phyloP scores from a whole-genome alignment of 2,888 invertebrate genomes.

The Apodemia hepburni region DNA sequence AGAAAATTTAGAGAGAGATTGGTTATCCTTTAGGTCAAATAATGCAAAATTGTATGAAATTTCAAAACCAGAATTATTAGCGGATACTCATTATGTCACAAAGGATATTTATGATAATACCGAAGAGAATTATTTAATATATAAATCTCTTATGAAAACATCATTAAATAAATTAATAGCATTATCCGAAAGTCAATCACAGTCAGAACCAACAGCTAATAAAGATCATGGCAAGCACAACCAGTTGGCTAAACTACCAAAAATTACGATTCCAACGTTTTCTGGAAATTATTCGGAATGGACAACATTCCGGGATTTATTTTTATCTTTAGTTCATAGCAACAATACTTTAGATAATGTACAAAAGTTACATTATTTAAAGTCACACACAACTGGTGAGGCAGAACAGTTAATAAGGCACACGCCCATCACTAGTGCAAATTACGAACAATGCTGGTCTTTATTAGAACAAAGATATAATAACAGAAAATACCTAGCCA shows the following conservation, averaged over 20 bases:
- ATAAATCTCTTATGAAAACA: conserved; percentile 20
- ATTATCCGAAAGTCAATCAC: background rate
- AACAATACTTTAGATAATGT: conserved; percentile 23
- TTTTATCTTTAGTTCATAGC: conserved; percentile 22
- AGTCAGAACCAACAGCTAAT: background rate
- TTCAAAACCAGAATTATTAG: background rate
- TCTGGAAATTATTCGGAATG: conserved; percentile 26
- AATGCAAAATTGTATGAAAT: conserved; percentile 18
- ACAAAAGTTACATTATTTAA: conserved; percentile 26
- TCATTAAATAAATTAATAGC: background rate
- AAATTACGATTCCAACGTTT: conserved; percentile 24
- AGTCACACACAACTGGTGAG: conserved; percentile 19
- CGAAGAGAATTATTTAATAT: conserved; percentile 18
- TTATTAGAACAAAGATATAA: conserved; percentile 23
- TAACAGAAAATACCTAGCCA: conserved; percentile 31
- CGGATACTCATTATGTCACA: background rate
- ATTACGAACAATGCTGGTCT: conserved; percentile 31
- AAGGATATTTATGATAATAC: conserved; percentile 16
- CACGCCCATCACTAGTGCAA: conserved; percentile 21
- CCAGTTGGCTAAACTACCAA: conserved; percentile 18
- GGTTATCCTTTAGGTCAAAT: conserved; percentile 18
- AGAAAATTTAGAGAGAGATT: conserved; percentile 22
- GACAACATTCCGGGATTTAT: conserved; percentile 27
- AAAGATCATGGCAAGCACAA: too few relatives aligned
- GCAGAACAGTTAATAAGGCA: conserved; percentile 23